phyloP scores from a whole-genome alignment of 2,113 vertebrate species.

The Caloenas nicobarica region DNA sequence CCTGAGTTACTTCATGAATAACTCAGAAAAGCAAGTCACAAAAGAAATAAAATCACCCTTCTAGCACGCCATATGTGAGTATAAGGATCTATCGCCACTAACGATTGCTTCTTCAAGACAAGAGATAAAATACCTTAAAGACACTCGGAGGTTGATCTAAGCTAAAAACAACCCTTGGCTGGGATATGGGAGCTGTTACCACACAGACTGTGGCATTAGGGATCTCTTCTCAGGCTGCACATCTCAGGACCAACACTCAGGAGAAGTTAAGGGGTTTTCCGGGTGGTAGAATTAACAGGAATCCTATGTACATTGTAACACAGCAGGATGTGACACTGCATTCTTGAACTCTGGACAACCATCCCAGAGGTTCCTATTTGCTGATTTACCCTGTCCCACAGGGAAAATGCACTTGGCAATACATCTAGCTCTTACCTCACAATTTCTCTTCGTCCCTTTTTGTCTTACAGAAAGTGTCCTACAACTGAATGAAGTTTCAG shows the following conservation, averaged over 20 bases:
- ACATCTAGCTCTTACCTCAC: background rate
- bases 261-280: background rate
- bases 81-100: background rate
- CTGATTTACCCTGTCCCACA: background rate
- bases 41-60: background rate
- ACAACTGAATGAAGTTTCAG: background rate
- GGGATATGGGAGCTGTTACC: background rate
- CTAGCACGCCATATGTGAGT: background rate
- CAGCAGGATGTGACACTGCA: fast-evolving
- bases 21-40: background rate
- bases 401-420: background rate
- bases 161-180: background rate
- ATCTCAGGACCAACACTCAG: fast-evolving
- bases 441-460: background rate
- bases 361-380: background rate
- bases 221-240: background rate
- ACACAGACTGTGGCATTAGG: background rate
- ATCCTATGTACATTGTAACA: background rate
- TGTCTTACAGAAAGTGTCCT: background rate
- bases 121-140: background rate
- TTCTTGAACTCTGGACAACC: background rate
- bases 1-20: background rate
- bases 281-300: background rate
- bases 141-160: background rate
- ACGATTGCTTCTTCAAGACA: background rate